These are phyloP conservation scores for Lepidocyrtoides sp. DNA, from an alignment of 2,888 invertebrate species.

Conservation along the genomic window DNA sequence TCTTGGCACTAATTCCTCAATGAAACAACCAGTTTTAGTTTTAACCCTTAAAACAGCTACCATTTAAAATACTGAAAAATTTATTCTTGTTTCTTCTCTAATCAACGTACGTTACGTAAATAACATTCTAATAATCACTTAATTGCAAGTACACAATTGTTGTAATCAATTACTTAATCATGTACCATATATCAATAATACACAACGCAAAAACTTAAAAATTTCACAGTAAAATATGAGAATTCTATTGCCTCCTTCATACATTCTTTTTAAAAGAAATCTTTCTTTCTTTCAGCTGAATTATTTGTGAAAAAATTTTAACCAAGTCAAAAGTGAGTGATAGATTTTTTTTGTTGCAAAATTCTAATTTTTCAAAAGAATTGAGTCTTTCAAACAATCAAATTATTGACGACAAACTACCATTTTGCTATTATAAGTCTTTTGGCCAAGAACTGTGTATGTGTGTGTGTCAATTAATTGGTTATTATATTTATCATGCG, in stretches of 20 bases:
- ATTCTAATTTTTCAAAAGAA: neutral
- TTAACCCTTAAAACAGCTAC: conserved; percentile 63
- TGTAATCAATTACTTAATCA: conserved; percentile 28
- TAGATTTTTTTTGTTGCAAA: neutral
- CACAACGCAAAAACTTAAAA: conserved; percentile 43
- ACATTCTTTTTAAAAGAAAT: neutral
- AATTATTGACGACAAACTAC: neutral
- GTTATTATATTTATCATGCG: conserved; percentile 6
- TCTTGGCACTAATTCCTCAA: conserved; percentile 68
- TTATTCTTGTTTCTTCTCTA: conserved; percentile 1
- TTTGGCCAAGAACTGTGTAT: conserved; percentile 9
- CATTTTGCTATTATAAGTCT: conserved; percentile 12
- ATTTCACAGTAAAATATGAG: conserved; percentile 70
- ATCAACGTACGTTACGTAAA: conserved; percentile 7
- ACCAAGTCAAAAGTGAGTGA: neutral
- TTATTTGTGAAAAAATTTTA: neutral
- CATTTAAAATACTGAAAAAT: conserved; percentile 68
- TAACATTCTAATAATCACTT: neutral
- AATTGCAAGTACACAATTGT: neutral
- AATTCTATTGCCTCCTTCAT: conserved; percentile 49
- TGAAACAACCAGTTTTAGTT: conserved; percentile 71
- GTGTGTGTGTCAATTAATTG: no score
- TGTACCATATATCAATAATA: neutral
- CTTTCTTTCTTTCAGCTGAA: no score
- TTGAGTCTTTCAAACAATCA: neutral